Evolutionary conservation across 2,113 vertebrate genomes (phyloP).

Genomic region (Lathamus discolor): DNA sequence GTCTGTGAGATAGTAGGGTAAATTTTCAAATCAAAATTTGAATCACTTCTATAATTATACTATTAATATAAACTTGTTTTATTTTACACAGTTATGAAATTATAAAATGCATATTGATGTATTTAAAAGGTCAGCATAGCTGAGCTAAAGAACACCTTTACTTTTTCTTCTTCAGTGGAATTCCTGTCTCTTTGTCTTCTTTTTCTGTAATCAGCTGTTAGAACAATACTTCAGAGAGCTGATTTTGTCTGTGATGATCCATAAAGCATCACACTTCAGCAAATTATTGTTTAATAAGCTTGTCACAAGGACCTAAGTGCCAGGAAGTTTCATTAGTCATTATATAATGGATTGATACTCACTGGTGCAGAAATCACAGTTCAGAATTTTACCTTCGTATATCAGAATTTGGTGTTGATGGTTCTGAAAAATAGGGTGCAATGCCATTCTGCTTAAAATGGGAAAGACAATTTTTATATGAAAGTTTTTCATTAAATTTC

Average conservation of each 20-base stretch:
- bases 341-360: not conserved
- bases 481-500: not conserved
- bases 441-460: not conserved
- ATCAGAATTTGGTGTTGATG: not conserved
- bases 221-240: not conserved
- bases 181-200: not conserved
- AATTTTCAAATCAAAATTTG: not conserved
- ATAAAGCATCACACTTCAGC: not conserved
- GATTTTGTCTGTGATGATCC: conserved; percentile 9
- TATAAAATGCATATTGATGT: not conserved
- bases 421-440: not conserved
- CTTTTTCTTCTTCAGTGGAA: not conserved
- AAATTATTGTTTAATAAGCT: conserved; percentile 45
- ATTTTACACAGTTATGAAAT: not conserved
- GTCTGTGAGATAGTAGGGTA: not conserved
- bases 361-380: conserved; percentile 3
- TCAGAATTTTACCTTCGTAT: not conserved
- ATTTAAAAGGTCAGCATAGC: not conserved
- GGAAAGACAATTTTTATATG: not conserved
- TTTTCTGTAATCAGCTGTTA: not conserved
- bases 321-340: conserved; percentile 22
- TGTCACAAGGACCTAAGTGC: not conserved
- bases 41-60: not conserved
- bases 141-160: not conserved
- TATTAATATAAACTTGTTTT: not conserved